Evolutionary conservation across 2,797 vertebrate species (phyloP).

Genomic region (Octomys mimax): DNA sequence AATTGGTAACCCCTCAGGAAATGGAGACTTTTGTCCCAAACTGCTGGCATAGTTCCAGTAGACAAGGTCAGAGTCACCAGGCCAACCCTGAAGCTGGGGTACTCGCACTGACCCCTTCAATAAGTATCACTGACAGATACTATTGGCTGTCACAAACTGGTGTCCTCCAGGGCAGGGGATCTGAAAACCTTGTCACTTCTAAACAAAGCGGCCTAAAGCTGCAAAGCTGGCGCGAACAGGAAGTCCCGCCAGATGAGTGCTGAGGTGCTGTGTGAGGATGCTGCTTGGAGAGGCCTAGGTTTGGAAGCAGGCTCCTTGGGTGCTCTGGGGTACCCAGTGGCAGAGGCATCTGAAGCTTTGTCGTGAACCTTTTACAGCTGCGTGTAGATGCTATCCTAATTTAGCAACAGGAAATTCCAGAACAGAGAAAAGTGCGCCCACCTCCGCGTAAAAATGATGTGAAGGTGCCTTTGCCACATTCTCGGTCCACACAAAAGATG

Average conservation of each 20-base stretch:
- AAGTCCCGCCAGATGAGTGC: neutral
- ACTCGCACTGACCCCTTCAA: neutral
- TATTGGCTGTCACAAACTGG: neutral
- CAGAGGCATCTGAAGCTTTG: neutral
- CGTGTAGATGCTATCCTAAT: neutral
- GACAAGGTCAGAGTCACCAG: neutral
- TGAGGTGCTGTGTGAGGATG: fast-evolving
- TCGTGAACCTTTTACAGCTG: neutral
- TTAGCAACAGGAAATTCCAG: neutral
- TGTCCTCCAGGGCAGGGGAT: neutral
- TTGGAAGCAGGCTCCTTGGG: neutral
- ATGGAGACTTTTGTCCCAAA: neutral
- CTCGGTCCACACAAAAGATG: slow-evolving; percentile 14
- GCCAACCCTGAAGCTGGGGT: neutral
- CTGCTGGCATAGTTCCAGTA: neutral
- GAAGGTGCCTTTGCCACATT: neutral
- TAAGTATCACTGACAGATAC: too few relatives aligned
- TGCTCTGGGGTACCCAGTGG: neutral
- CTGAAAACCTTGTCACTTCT: neutral
- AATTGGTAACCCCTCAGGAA: neutral
- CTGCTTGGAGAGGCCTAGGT: neutral
- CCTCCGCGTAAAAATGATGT: neutral
- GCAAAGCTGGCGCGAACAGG: neutral
- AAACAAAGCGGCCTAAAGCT: neutral
- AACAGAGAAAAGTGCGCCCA: neutral